A percentile compares a stretch with the other conserved stretches of the same genome.
These are phyloP conservation scores for Amphipyra berbera DNA, from an alignment of 2,888 invertebrate species.

Conservation along the genomic window DNA sequence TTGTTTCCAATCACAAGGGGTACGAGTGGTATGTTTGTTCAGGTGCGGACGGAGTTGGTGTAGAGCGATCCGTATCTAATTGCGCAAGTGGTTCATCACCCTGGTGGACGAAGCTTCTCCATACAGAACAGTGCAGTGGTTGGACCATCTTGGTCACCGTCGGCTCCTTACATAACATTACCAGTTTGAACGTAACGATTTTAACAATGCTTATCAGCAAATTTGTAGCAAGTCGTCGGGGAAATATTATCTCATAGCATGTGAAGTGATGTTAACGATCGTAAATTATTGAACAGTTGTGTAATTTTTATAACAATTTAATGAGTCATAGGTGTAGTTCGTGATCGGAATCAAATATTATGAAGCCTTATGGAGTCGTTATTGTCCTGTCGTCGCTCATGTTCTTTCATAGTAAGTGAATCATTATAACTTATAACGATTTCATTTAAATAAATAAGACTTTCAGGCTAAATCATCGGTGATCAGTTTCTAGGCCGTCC, in stretches of 20 bases:
- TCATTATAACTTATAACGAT: constrained; percentile 36
- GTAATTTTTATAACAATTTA: constrained; percentile 36
- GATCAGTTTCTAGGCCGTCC: too few species aligned
- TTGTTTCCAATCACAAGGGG: constrained; percentile 51
- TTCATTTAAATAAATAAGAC: not conserved
- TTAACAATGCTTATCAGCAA: constrained; percentile 37
- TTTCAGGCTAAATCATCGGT: not conserved
- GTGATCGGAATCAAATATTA: constrained; percentile 61
- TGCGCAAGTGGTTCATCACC: constrained; percentile 66
- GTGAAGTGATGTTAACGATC: constrained; percentile 37
- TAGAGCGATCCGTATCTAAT: constrained; percentile 61
- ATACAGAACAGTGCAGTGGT: constrained; percentile 16
- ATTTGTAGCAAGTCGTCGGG: constrained; percentile 7
- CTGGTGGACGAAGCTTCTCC: constrained; percentile 39
- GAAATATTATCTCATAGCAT: constrained; percentile 31
- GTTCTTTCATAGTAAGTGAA: constrained; percentile 71
- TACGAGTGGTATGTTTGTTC: constrained; percentile 69
- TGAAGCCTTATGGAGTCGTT: constrained; percentile 68
- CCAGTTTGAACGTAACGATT: constrained; percentile 40
- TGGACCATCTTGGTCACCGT: constrained; percentile 7
- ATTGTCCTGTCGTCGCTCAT: constrained; percentile 59
- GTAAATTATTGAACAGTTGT: constrained; percentile 31
- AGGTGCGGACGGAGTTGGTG: constrained; percentile 66
- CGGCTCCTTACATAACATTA: constrained; percentile 9
- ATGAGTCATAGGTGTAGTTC: constrained; percentile 58